Evolutionary conservation across 2,797 vertebrate genomes (phyloP).

Genomic region (Macropus fuliginosus): DNA sequence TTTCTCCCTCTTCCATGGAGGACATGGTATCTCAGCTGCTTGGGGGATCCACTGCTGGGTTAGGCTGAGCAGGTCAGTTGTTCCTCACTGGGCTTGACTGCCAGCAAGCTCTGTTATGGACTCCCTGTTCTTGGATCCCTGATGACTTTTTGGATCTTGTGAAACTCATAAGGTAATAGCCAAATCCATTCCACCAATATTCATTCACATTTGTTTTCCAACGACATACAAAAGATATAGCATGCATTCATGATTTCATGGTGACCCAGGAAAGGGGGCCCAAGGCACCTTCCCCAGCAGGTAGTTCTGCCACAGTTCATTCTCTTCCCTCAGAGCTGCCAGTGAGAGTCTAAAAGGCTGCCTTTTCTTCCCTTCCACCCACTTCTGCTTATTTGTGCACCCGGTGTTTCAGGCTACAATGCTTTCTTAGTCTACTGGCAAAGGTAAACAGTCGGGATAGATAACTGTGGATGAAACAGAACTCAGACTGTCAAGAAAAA

Average conservation of each 20-base stretch:
- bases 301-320: neutral
- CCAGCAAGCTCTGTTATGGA: neutral
- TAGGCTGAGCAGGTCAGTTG: neutral
- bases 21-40: neutral
- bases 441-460: neutral
- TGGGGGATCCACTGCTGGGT: neutral
- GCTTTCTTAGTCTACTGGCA: neutral
- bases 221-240: neutral
- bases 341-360: neutral
- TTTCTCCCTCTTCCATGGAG: neutral
- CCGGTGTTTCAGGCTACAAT: neutral
- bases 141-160: neutral
- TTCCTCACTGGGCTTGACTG: neutral
- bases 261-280: neutral
- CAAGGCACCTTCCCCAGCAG: neutral
- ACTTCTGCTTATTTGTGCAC: neutral
- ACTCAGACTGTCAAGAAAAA: neutral
- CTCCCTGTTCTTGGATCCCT: neutral
- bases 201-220: neutral
- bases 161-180: neutral
- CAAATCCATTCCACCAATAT: neutral
- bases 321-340: neutral
- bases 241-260: neutral
- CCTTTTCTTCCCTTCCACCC: neutral
- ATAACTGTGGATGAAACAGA: neutral